Conservation (phyloP, 2,797 vertebrate genomes). For the Emys orbicularis region DNA sequence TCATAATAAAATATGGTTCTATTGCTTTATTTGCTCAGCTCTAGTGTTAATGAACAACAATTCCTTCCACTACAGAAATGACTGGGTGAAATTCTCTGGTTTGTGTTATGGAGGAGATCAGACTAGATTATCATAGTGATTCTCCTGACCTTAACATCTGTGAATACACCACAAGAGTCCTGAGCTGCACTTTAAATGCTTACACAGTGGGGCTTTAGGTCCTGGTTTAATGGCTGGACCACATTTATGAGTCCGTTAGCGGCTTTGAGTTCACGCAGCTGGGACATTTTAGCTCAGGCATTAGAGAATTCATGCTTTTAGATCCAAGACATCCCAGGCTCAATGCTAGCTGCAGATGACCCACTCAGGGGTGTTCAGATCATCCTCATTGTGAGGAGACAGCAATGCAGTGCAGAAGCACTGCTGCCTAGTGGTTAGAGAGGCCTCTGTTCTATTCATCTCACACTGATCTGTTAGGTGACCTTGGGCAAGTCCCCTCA, state of each 20-base stretch:
- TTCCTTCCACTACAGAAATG: conserved; percentile 62
- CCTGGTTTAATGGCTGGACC: background rate
- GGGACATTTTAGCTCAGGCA: background rate
- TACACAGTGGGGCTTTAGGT: background rate
- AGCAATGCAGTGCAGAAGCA: background rate
- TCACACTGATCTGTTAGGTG: background rate
- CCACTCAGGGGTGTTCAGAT: background rate
- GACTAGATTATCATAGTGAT: conserved; percentile 49
- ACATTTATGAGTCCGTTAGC: background rate
- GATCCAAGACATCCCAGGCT: background rate
- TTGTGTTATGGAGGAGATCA: conserved; percentile 66
- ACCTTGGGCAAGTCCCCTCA: background rate
- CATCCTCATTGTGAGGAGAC: background rate
- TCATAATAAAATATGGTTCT: background rate
- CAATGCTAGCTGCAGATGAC: background rate
- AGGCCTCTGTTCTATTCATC: background rate
- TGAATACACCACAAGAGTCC: conserved; percentile 61
- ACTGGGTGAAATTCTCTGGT: conserved; percentile 60
- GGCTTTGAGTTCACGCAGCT: background rate
- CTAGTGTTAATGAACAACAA: conserved; percentile 60
- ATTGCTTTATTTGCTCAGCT: background rate
- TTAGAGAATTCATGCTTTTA: background rate
- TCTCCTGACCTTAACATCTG: conserved; percentile 60
- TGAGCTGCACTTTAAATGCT: conserved; percentile 34
- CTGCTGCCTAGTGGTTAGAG: background rate